Percentiles rank a stretch among this genome's conserved stretches.
Evolutionary conservation across 2,888 invertebrate species (phyloP).

Genomic region (Pandemis corylana): DNA sequence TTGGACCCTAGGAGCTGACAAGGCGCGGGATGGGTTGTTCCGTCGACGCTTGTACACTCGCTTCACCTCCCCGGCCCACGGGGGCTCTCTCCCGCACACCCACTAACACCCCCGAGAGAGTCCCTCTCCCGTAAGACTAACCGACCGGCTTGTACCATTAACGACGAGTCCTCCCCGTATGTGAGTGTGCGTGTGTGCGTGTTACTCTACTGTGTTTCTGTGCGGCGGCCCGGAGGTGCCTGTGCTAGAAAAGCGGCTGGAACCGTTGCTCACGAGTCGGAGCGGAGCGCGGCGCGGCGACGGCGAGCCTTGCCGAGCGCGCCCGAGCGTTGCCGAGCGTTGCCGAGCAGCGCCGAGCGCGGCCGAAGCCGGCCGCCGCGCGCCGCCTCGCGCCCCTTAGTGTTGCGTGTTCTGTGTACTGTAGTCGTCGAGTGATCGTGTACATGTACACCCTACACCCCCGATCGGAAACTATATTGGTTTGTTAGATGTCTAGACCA

Average conservation of each 20-base stretch:
- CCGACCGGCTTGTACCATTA: slow-evolving; percentile 63
- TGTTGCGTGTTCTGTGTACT: slow-evolving; percentile 81
- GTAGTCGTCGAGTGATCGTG: slow-evolving; percentile 83
- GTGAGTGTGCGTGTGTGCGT: slow-evolving; percentile 80
- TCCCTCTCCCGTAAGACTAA: slow-evolving; percentile 57
- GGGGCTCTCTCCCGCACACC: slow-evolving; percentile 50
- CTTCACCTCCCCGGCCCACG: slow-evolving; percentile 65
- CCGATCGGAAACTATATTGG: slow-evolving; percentile 81
- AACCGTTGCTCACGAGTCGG: slow-evolving; percentile 66
- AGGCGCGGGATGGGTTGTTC: slow-evolving; percentile 72
- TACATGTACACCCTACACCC: slow-evolving; percentile 76
- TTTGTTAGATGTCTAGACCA: slow-evolving; percentile 82
- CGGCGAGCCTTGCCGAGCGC: slow-evolving; percentile 33
- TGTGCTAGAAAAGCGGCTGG: slow-evolving; percentile 84
- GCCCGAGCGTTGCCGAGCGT: slow-evolving; percentile 27
- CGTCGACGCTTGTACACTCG: slow-evolving; percentile 80
- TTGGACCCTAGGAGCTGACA: slow-evolving; percentile 84
- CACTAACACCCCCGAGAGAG: slow-evolving; percentile 58
- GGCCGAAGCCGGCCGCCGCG: slow-evolving; percentile 50
- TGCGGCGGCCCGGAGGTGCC: slow-evolving; percentile 67
- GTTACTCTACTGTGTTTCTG: slow-evolving; percentile 63
- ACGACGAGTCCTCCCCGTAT: slow-evolving; percentile 64
- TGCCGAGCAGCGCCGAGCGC: slow-evolving; percentile 17
- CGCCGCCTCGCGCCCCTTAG: slow-evolving; percentile 58
- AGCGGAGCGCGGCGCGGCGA: slow-evolving; percentile 50